phyloP scores from a whole-genome alignment of 2,797 vertebrate species.

The Pantherophis alleghaniensis region DNA sequence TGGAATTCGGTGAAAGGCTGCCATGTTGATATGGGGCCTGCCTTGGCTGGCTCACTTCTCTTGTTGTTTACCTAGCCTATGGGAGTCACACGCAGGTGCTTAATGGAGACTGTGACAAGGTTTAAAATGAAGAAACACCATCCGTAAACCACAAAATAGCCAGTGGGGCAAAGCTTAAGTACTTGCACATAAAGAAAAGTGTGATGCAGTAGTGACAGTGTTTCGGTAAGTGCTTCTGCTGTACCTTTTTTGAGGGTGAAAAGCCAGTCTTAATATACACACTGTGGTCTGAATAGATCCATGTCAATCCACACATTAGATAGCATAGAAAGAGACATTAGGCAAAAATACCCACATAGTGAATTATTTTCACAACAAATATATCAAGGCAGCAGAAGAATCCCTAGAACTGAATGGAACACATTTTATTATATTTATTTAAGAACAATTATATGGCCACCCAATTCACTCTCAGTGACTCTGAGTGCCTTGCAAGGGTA shows the following conservation, averaged over 20 bases:
- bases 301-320: background rate
- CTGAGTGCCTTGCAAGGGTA: background rate
- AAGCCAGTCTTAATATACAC: background rate
- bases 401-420: background rate
- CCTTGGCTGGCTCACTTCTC: conserved; percentile 63
- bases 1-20: conserved; percentile 40
- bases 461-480: background rate
- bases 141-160: background rate
- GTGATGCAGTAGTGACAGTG: background rate
- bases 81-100: conserved; percentile 58
- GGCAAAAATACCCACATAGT: background rate
- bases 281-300: background rate
- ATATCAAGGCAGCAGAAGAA: background rate
- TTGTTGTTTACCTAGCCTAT: conserved; percentile 57
- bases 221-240: background rate
- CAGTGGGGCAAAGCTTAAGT: background rate
- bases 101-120: conserved; percentile 55
- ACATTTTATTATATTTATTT: background rate
- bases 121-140: conserved; percentile 30
- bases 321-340: background rate
- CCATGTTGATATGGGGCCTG: conserved; percentile 66
- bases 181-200: background rate
- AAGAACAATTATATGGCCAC: background rate
- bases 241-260: background rate
- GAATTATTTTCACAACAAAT: background rate